These are phyloP conservation scores for Danaus melanippus DNA, from an alignment of 1,140 invertebrate genomes.

Conservation along the genomic window DNA sequence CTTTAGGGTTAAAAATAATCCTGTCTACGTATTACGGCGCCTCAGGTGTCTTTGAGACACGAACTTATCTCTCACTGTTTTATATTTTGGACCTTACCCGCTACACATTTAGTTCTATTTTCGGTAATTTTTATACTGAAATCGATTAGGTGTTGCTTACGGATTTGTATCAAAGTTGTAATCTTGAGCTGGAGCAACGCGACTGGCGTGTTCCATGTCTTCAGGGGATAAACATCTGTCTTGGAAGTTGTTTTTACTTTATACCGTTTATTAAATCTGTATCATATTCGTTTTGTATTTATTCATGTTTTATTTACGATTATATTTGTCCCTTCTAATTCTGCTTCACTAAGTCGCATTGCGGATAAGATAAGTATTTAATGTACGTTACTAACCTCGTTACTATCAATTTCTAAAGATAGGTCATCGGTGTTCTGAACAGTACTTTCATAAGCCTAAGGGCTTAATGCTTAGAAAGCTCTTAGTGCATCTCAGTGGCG, in stretches of 20 bases:
- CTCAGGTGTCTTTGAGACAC: slow-evolving; percentile 37
- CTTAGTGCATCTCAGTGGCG: slow-evolving; percentile 23
- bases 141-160: slow-evolving; percentile 53
- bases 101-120: slow-evolving; percentile 20
- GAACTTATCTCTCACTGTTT: slow-evolving; percentile 8
- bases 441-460: background rate
- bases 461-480: slow-evolving; percentile 16
- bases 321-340: too few relatives aligned
- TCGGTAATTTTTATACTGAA: slow-evolving; percentile 17
- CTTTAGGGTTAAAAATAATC: slow-evolving; percentile 51
- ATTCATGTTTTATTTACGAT: too few relatives aligned
- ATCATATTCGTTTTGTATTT: too few relatives aligned
- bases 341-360: too few relatives aligned
- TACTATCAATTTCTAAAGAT: background rate
- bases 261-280: too few relatives aligned
- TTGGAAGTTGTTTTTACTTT: background rate
- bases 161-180: slow-evolving; percentile 52
- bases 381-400: slow-evolving; percentile 3
- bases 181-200: slow-evolving; percentile 37
- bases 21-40: slow-evolving; percentile 42
- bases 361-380: background rate
- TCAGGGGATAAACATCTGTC: slow-evolving; percentile 16
- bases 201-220: slow-evolving; percentile 25
- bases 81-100: slow-evolving; percentile 19
- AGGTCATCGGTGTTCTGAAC: too few relatives aligned